phyloP scores from a whole-genome alignment of 2,888 invertebrate genomes.

The Macrophya alboannulata region DNA sequence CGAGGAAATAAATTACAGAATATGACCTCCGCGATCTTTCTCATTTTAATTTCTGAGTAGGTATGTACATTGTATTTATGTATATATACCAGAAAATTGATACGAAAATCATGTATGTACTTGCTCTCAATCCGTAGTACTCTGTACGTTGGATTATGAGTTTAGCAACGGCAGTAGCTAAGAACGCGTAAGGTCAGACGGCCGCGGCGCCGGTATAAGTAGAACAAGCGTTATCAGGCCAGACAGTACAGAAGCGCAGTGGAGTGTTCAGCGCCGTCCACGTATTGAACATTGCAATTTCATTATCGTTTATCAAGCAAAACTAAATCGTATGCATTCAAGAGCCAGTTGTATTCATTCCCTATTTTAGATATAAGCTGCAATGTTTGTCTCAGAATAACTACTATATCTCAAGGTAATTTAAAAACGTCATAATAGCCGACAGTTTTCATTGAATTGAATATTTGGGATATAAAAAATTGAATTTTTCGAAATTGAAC shows the following conservation, averaged over 20 bases:
- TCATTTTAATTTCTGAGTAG: neutral
- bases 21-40: neutral
- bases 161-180: slow-evolving; percentile 22
- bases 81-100: neutral
- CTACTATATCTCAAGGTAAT: no score
- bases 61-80: neutral
- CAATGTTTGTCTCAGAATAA: no score
- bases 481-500: neutral
- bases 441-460: neutral
- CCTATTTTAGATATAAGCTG: neutral
- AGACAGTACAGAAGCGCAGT: slow-evolving; percentile 4
- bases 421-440: neutral
- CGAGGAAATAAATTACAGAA: neutral
- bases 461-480: neutral
- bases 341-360: neutral
- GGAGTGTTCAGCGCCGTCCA: neutral
- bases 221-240: slow-evolving; percentile 25
- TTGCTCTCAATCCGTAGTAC: neutral
- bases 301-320: neutral
- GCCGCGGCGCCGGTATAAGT: slow-evolving; percentile 18
- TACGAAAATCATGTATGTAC: neutral
- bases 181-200: slow-evolving; percentile 1
- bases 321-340: neutral
- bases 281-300: slow-evolving; percentile 5
- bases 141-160: neutral